These are phyloP conservation scores for Amphiprion clarkii DNA, from an alignment of 2,797 vertebrate species.

Conservation along the genomic window DNA sequence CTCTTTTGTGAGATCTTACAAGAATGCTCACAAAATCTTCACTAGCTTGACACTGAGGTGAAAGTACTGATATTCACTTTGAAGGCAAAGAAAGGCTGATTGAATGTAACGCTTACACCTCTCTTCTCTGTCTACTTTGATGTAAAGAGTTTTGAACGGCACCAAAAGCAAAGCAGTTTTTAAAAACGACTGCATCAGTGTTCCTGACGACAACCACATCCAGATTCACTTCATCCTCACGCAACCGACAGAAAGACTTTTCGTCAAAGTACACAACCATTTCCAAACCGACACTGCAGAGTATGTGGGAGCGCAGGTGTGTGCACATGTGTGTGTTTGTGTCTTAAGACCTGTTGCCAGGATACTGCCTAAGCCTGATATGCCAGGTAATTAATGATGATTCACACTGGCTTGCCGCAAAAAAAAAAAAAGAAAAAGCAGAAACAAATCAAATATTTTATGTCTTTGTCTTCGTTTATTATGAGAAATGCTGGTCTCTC, in stretches of 20 bases:
- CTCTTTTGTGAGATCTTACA: not conserved
- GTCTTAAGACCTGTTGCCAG: constrained; percentile 64
- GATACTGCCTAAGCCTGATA: constrained; percentile 61
- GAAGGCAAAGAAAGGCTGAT: constrained; percentile 25
- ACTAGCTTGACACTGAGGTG: constrained; percentile 6
- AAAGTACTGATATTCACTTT: constrained; percentile 22
- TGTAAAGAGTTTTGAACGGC: constrained; percentile 41
- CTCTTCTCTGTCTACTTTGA: constrained; percentile 32
- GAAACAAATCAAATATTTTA: constrained; percentile 21
- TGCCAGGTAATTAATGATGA: constrained; percentile 61
- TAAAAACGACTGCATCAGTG: constrained; percentile 19
- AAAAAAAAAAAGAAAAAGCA: not conserved
- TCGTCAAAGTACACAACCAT: constrained; percentile 17
- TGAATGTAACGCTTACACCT: constrained; percentile 7
- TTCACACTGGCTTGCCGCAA: constrained; percentile 34
- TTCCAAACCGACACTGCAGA: constrained; percentile 19
- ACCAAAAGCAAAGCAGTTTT: constrained; percentile 11
- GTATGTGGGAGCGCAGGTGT: not conserved
- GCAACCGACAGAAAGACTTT: constrained; percentile 35
- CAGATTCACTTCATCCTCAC: constrained; percentile 10
- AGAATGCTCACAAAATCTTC: not conserved
- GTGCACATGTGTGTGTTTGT: not conserved
- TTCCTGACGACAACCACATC: constrained; percentile 37
- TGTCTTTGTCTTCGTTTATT: constrained; percentile 3
- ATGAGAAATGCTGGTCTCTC: constrained; percentile 8